Evolutionary conservation across 2,797 vertebrate species (phyloP), one percentile per base, ranked within the genome.

Genomic region (Trematomus bernacchii): DNA sequence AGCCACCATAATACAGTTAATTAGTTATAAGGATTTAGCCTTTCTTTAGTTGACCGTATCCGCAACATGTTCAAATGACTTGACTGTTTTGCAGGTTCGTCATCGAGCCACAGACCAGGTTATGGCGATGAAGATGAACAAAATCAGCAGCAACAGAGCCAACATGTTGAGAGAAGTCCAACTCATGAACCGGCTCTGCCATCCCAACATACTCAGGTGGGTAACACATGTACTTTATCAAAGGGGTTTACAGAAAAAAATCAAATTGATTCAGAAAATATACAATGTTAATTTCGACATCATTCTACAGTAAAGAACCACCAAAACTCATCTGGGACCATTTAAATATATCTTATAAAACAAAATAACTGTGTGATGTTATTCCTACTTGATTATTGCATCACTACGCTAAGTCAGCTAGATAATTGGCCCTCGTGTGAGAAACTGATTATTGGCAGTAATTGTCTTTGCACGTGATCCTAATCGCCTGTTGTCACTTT

Each of bases 91-190:
- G 2, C 89, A 99, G 98, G 98, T 99, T 51, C 94, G 95, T 48
- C 98, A 99, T 89, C 96, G 95, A 91, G 96, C 96, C 58, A 97
- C 98, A 53, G 97, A 96, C 89, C 97, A 99, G 82, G 96, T 99
- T 52, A 99, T 99, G 98, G 98, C 98, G 85, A 94, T 99, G 89
- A 99, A 99, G 95, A 99, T 99, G 98, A 99, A 99, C 94, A 99
- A 94, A 3, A 91, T 97, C 89, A 98, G 95, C 94, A 99, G 97
- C 92, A 99, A 99, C 94, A 93, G 97, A 88, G 97, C 97, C 42
- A 99, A 99, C 87, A 99, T 99, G 98, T 90, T 99, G 87, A 96
- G 97, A 87, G 98, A 99, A 83, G 97, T 99, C 60, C 98, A 99
- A 63, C 96, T 99, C 54, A 98, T 99, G 98, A 99, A 99, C 92